Evolutionary conservation across 1,140 invertebrate genomes (phyloP).

Genomic region (Bombus haemorrhoidalis): DNA sequence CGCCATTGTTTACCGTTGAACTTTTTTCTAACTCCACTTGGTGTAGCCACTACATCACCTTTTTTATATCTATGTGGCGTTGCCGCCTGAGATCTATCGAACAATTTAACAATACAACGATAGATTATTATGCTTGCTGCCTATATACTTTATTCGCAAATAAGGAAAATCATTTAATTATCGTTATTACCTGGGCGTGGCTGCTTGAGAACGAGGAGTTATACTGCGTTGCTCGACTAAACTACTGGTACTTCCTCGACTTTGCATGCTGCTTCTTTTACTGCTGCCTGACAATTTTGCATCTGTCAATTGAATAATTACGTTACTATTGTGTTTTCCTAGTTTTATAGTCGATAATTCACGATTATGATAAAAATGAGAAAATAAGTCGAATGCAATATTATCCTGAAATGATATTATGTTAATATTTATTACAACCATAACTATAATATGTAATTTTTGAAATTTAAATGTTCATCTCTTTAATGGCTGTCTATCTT

Average conservation of each 20-base stretch:
- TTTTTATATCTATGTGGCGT: slow-evolving; percentile 99
- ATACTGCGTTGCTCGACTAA: slow-evolving; percentile 90
- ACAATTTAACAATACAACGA: slow-evolving; percentile 38
- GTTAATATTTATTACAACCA: too few species aligned
- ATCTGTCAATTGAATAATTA: slow-evolving; percentile 77
- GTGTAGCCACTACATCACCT: slow-evolving; percentile 98
- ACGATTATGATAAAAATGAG: too few species aligned
- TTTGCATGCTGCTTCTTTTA: slow-evolving; percentile 94
- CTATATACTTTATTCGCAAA: not conserved
- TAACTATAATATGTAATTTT: too few species aligned
- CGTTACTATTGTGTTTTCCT: slow-evolving; percentile 43
- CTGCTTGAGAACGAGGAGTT: slow-evolving; percentile 93
- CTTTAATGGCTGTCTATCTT: too few species aligned
- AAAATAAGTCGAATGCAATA: too few species aligned
- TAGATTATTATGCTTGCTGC: not conserved
- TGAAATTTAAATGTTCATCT: too few species aligned
- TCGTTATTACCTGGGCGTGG: slow-evolving; percentile 88
- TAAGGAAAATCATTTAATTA: slow-evolving; percentile 7
- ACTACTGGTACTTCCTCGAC: slow-evolving; percentile 93
- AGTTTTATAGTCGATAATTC: too few species aligned
- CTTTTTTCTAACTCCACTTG: slow-evolving; percentile 98
- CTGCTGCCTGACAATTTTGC: slow-evolving; percentile 88
- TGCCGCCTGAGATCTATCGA: slow-evolving; percentile 91
- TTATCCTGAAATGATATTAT: too few species aligned
- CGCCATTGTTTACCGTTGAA: slow-evolving; percentile 99